phyloP scores from a whole-genome alignment of 2,113 vertebrate genomes.

The Eleginops maclovinus region DNA sequence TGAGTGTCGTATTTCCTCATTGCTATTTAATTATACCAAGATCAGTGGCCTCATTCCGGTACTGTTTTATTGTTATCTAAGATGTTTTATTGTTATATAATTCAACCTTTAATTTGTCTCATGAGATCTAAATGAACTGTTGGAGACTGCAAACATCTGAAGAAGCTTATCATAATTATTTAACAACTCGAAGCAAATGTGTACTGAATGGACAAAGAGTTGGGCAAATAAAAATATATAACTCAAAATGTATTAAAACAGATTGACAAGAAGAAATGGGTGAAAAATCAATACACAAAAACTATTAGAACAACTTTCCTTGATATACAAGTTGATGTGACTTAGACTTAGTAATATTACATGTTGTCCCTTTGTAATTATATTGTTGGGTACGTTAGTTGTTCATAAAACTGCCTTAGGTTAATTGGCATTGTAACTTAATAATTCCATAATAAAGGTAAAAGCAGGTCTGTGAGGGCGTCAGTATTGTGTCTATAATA shows the following conservation, averaged over 20 bases:
- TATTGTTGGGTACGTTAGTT: slow-evolving; percentile 34
- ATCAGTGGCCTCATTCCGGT: neutral
- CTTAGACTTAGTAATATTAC: neutral
- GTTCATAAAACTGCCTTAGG: neutral
- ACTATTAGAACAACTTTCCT: neutral
- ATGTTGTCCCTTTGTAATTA: slow-evolving; percentile 29
- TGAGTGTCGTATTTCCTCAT: slow-evolving; percentile 70
- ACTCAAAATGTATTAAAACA: neutral
- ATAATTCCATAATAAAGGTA: slow-evolving; percentile 12
- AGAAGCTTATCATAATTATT: neutral
- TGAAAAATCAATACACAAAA: neutral
- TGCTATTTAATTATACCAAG: slow-evolving; percentile 17
- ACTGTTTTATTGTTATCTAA: slow-evolving; percentile 3
- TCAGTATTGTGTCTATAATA: neutral
- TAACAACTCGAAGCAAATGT: neutral
- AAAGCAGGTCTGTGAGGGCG: neutral
- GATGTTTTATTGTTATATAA: slow-evolving; percentile 20
- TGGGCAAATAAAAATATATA: neutral
- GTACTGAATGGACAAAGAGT: neutral
- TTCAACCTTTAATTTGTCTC: slow-evolving; percentile 23
- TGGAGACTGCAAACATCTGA: neutral
- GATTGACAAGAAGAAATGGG: neutral
- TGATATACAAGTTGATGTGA: neutral
- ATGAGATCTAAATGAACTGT: neutral
- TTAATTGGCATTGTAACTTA: too few species aligned